A percentile compares a stretch with the other conserved stretches of the same genome.
phyloP scores from a whole-genome alignment of 1,140 invertebrate genomes.

The Hesperophylax magnus region DNA sequence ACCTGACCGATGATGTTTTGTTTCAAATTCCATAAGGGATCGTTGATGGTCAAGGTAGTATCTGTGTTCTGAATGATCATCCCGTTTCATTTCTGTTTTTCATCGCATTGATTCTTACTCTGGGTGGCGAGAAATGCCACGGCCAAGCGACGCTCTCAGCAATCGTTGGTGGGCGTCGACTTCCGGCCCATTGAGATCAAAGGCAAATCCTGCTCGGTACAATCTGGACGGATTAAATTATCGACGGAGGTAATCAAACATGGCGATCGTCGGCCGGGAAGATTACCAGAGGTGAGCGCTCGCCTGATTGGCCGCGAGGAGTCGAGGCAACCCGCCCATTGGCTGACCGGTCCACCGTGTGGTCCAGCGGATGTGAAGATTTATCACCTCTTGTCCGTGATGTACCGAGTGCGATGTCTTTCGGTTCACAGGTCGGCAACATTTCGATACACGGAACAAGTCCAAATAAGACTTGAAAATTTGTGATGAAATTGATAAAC shows the following conservation, averaged over 20 bases:
- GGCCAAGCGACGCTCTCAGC: not conserved
- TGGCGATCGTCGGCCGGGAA: constrained; percentile 11
- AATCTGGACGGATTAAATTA: constrained; percentile 27
- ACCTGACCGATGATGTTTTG: too few species aligned
- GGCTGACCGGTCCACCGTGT: constrained; percentile 24
- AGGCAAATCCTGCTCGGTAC: constrained; percentile 6
- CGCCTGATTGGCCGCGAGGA: constrained; percentile 9
- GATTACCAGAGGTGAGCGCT: constrained; percentile 26
- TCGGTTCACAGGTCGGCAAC: constrained; percentile 21
- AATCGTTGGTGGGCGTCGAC: constrained; percentile 13
- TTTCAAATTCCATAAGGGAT: too few species aligned
- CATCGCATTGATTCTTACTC: too few species aligned
- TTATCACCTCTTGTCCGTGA: constrained; percentile 16
- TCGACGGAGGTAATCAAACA: constrained; percentile 34
- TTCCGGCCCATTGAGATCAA: constrained; percentile 1
- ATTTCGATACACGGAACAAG: not conserved
- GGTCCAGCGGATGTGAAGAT: constrained; percentile 29
- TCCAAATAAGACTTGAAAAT: too few species aligned
- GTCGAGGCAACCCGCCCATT: not conserved
- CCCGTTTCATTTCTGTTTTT: too few species aligned
- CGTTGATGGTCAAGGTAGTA: too few species aligned
- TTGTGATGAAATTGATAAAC: too few species aligned
- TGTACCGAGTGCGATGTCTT: constrained; percentile 10
- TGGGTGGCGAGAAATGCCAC: too few species aligned
- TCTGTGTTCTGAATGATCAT: too few species aligned